Evolutionary conservation across 35 echinoderm and acorn worm genomes (phyloP).

Genomic region (Lytechinus variegatus): DNA sequence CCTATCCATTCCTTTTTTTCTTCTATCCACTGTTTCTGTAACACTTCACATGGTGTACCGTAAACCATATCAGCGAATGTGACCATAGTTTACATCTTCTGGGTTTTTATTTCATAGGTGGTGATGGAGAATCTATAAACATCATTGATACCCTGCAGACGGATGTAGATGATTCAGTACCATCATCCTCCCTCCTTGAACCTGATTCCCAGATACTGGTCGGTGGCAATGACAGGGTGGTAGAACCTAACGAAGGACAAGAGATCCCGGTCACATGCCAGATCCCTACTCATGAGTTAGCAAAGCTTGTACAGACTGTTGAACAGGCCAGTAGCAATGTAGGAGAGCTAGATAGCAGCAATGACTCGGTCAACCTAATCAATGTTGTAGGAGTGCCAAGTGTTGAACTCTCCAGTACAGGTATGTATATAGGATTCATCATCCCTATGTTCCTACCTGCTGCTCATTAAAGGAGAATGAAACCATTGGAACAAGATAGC

Average conservation of each 20-base stretch:
- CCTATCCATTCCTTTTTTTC: no score
- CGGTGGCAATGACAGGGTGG: background rate
- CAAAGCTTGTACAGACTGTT: constrained; percentile 39
- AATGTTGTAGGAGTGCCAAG: constrained; percentile 2
- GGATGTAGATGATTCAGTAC: background rate
- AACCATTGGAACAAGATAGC: no score
- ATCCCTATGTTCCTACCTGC: no score
- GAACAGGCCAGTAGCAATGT: background rate
- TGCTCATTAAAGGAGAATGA: no score
- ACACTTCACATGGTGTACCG: no score
- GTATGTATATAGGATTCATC: background rate
- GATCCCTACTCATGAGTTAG: constrained; percentile 9
- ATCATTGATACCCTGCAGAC: constrained; percentile 2
- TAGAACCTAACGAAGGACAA: background rate
- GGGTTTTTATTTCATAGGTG: background rate
- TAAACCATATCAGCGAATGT: no score
- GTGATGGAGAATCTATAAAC: constrained; percentile 22
- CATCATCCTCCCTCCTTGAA: background rate
- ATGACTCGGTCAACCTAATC: background rate
- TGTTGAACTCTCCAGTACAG: constrained; percentile 36
- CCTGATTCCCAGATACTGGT: background rate
- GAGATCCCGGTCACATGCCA: background rate
- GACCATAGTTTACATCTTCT: no score
- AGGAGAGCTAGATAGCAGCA: background rate
- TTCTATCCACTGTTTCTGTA: no score